Percentiles rank a stretch among this genome's conserved stretches.
Evolutionary conservation across 2,797 vertebrate genomes (phyloP).

Genomic region (Tarsius wallacei): DNA sequence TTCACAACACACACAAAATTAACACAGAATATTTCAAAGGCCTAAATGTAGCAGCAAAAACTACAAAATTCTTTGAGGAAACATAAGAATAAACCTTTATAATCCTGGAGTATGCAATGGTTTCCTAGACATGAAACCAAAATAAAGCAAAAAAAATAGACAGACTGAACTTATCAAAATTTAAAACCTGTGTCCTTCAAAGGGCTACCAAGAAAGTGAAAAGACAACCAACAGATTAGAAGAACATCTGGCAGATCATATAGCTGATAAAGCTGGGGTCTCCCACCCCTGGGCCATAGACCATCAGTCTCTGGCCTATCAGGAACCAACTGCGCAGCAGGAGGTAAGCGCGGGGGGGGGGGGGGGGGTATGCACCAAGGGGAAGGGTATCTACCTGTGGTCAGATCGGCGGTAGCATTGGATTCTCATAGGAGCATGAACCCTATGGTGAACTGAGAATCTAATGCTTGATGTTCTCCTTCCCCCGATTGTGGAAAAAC

Average conservation of each 20-base stretch:
- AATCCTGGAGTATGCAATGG: not conserved
- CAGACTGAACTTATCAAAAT: not conserved
- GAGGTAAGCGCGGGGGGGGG: too few relatives aligned
- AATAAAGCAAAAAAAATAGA: not conserved
- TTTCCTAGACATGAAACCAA: not conserved
- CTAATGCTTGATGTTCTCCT: too few relatives aligned
- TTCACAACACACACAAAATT: conserved; percentile 5
- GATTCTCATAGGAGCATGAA: too few relatives aligned
- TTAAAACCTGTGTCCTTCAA: not conserved
- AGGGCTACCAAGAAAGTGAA: conserved; percentile 34
- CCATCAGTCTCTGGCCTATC: too few relatives aligned
- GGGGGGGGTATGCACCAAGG: too few relatives aligned
- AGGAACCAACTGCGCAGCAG: too few relatives aligned
- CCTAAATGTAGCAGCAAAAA: conserved; percentile 12
- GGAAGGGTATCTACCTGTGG: too few relatives aligned
- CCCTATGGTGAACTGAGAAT: too few relatives aligned
- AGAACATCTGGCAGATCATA: conserved; percentile 13
- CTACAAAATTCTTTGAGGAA: not conserved
- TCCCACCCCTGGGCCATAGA: too few relatives aligned
- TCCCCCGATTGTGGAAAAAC: too few relatives aligned
- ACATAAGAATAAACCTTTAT: conserved; percentile 7
- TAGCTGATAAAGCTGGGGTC: not conserved
- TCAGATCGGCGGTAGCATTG: too few relatives aligned
- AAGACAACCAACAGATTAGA: not conserved
- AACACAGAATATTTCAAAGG: conserved; percentile 17